Evolutionary conservation across 2,113 vertebrate species (phyloP).

Genomic region (Cynocephalus volans): DNA sequence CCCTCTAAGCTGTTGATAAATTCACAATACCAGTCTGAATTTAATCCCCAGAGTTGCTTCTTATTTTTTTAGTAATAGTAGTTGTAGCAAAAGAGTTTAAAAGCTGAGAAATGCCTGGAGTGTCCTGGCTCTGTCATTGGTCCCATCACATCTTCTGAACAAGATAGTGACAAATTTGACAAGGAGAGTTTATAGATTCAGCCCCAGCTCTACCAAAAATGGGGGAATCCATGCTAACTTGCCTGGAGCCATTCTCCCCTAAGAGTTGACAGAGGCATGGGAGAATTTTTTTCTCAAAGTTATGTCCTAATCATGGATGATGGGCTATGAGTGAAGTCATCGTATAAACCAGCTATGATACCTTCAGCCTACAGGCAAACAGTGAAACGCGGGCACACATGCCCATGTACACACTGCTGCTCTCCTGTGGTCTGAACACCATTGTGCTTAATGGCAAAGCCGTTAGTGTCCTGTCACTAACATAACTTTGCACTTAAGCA

Average conservation of each 20-base stretch:
- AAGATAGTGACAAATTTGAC: not conserved
- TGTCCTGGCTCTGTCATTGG: not conserved
- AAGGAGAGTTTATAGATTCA: not conserved
- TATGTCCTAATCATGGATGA: not conserved
- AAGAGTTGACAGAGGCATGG: not conserved
- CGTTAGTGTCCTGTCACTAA: not conserved
- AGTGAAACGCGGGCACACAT: not conserved
- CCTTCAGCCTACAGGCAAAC: accelerated
- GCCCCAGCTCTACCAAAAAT: not conserved
- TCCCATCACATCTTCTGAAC: no score
- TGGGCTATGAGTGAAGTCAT: not conserved
- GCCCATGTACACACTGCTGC: accelerated
- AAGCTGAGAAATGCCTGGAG: not conserved
- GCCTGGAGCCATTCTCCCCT: not conserved
- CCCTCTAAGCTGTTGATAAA: not conserved
- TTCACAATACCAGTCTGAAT: not conserved
- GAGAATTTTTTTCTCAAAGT: not conserved
- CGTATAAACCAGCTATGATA: not conserved
- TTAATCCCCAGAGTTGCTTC: not conserved
- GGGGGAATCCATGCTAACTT: not conserved
- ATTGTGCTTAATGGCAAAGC: accelerated
- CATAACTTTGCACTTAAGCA: accelerated
- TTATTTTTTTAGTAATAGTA: not conserved
- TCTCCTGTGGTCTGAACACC: not conserved
- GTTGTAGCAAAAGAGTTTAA: not conserved